Evolutionary conservation across 2,888 invertebrate species (phyloP).

Genomic region (Ophion costatus): DNA sequence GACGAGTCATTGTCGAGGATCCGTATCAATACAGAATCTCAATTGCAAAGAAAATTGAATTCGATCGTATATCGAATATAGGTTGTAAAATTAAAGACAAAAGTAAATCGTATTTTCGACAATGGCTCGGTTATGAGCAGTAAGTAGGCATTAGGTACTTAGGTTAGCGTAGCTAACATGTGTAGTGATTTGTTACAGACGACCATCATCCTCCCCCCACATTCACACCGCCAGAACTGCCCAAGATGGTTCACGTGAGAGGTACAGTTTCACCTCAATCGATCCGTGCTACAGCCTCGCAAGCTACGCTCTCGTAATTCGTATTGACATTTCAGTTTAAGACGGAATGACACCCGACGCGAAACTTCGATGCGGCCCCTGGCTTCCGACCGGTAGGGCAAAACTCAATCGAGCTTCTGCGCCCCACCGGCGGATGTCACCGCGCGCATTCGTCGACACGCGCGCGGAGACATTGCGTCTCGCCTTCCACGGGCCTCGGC

Average conservation of each 20-base stretch:
- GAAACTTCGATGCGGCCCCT: too few relatives aligned
- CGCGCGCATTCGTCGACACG: too few relatives aligned
- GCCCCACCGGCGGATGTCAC: too few relatives aligned
- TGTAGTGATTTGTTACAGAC: constrained; percentile 91
- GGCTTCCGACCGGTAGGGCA: too few relatives aligned
- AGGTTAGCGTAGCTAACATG: constrained; percentile 83
- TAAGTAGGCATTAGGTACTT: constrained; percentile 77
- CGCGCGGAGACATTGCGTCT: too few relatives aligned
- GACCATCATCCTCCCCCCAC: constrained; percentile 98
- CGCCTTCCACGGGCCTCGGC: too few relatives aligned
- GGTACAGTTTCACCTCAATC: constrained; percentile 87
- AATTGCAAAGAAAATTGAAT: not conserved
- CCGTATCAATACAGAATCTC: too few relatives aligned
- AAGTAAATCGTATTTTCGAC: constrained; percentile 35
- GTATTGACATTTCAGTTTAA: constrained; percentile 3
- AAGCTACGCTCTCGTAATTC: constrained; percentile 77
- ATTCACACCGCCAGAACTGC: constrained; percentile 99
- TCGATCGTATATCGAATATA: not conserved
- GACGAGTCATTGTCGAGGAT: constrained; percentile 55
- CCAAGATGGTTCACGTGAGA: constrained; percentile 99
- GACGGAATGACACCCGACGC: too few relatives aligned
- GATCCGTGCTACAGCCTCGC: constrained; percentile 81
- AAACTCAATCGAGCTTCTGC: too few relatives aligned
- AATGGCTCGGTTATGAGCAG: constrained; percentile 42
- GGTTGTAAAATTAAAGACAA: not conserved